These are phyloP conservation scores for Halcyon badia DNA, from an alignment of 2,797 vertebrate genomes.

Conservation along the genomic window DNA sequence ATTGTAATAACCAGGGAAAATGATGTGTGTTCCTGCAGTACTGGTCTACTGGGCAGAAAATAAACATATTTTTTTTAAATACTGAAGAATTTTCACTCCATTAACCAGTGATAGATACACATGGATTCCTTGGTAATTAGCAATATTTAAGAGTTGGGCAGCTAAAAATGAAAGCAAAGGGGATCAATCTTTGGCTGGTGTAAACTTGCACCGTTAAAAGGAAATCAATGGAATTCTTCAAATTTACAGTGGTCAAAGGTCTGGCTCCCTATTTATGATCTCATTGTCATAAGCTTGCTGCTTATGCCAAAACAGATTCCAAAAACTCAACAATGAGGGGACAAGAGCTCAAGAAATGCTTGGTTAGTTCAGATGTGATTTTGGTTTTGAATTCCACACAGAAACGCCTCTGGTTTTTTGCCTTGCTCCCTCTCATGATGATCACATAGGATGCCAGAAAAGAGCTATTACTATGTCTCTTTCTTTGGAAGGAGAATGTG, in stretches of 20 bases:
- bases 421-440: background rate
- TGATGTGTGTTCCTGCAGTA: background rate
- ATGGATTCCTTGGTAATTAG: background rate
- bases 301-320: background rate
- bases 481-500: background rate
- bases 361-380: background rate
- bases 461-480: background rate
- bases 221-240: background rate
- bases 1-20: background rate
- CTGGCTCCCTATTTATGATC: background rate
- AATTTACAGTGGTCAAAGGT: background rate
- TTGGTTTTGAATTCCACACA: background rate
- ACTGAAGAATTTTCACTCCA: background rate
- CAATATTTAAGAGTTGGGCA: background rate
- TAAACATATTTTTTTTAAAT: background rate
- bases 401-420: background rate
- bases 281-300: background rate
- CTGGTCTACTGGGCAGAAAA: background rate
- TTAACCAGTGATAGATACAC: background rate
- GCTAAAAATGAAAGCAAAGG: background rate
- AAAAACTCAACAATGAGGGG: background rate
- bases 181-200: background rate
- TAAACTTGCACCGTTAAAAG: background rate
- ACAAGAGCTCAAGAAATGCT: background rate
- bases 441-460: accelerated